Base-by-base conservation (phyloP, 1,140 invertebrate species). In the Onthophagus taurus region DNA sequence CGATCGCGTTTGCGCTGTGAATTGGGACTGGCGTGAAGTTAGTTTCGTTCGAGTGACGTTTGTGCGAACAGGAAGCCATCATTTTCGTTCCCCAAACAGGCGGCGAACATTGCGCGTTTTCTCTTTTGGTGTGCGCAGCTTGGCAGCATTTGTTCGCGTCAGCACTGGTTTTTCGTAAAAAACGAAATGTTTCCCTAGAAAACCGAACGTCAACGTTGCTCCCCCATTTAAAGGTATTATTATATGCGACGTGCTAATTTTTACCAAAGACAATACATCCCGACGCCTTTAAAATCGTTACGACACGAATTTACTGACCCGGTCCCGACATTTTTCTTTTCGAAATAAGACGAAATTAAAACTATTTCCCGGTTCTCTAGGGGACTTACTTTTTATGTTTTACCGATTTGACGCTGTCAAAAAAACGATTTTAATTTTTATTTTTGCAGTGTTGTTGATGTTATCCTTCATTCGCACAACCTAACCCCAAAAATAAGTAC, bases 81-180 rank as follows among this genome's bases (percentile, higher is more conserved):
- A n/a, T n/a, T n/a, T n/a, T n/a, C n/a, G n/a, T n/a, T n/a, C n/a
- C n/a, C n/a, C n/a, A n/a, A n/a, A n/a, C n/a, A n/a, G n/a, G n/a
- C n/a, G n/a, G n/a, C n/a, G n/a, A n/a, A n/a, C n/a, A n/a, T n/a
- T n/a, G n/a, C n/a, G n/a, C n/a, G n/a, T n/a, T n/a, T n/a, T n/a
- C n/a, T n/a, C n/a, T n/a, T 51, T n/a, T n/a, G n/a, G n/a, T n/a
- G n/a, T n/a, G n/a, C n/a, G 41, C 50, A 60, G 53, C 58, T 61
- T 62, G 59, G 59, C 59, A 64, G 60, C 61, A 64, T 59, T 64
- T 64, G 60, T 64, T 61, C 49, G 54, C 48, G n/a, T n/a, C n/a
- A 49, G 60, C 56, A 60, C 54, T 59, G 61, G 59, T 53, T 61
- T 64, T 55, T 51, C 31, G 33, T 31, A 36, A 48, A 60, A 60